These are phyloP conservation scores for Trissolcus brochymenae DNA, from an alignment of 2,888 invertebrate genomes.

Conservation along the genomic window DNA sequence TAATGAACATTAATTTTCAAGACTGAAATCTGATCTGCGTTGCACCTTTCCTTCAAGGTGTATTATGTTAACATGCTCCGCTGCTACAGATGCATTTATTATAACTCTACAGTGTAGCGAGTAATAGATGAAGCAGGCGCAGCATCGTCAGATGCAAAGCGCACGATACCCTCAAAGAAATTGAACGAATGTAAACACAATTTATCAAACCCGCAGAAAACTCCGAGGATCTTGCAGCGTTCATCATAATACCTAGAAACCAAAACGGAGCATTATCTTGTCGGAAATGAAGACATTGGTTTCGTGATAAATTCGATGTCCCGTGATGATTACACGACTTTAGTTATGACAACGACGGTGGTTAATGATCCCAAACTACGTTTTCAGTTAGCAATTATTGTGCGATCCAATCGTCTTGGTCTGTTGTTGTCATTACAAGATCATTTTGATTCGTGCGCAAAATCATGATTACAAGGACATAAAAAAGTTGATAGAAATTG, in stretches of 20 bases:
- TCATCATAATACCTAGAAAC: slow-evolving; percentile 4
- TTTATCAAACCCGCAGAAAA: slow-evolving; percentile 12
- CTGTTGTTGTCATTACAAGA: too few species aligned
- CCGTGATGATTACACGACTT: background rate
- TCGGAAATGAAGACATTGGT: slow-evolving; percentile 22
- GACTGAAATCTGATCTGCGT: too few species aligned
- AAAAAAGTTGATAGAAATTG: too few species aligned
- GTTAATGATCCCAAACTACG: slow-evolving; percentile 4
- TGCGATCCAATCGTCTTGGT: too few species aligned
- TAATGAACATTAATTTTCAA: too few species aligned
- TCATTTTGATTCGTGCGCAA: too few species aligned
- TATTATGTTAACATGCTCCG: too few species aligned
- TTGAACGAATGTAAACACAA: slow-evolving; percentile 3
- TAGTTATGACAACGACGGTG: too few species aligned
- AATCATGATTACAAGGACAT: too few species aligned
- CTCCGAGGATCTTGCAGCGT: too few species aligned
- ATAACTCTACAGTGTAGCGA: slow-evolving; percentile 1
- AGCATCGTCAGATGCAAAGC: slow-evolving; percentile 20
- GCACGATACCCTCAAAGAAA: background rate
- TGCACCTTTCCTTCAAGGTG: too few species aligned
- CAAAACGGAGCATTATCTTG: slow-evolving; percentile 1
- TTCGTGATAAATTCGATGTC: slow-evolving; percentile 13
- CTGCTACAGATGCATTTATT: slow-evolving; percentile 2
- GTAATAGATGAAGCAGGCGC: slow-evolving; percentile 4
- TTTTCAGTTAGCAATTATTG: too few species aligned